Conservation (phyloP, 92 coral and sea anemone genomes). For the Parazoanthus atlanticus region DNA sequence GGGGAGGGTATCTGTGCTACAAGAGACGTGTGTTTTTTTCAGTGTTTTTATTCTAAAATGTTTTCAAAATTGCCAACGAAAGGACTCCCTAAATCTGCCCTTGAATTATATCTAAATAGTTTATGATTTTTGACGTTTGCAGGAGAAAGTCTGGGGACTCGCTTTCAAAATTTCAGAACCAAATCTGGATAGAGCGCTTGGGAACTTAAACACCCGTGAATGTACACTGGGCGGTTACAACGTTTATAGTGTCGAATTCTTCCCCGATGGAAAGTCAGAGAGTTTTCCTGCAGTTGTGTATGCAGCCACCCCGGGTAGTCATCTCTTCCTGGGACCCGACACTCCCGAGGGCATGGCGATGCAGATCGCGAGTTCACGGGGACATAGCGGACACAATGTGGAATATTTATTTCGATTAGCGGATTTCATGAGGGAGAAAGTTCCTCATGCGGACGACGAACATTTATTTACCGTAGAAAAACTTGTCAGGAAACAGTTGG, state of each 20-base stretch:
- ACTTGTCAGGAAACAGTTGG: constrained; percentile 63
- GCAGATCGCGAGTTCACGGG: constrained; percentile 77
- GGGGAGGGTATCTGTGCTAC: too few relatives aligned
- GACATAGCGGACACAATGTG: constrained; percentile 80
- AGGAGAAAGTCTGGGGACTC: constrained; percentile 92
- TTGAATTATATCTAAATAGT: too few relatives aligned
- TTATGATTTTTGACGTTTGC: neutral
- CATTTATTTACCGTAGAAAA: constrained; percentile 75
- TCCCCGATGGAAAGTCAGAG: constrained; percentile 54
- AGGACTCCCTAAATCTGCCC: too few relatives aligned
- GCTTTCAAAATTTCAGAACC: constrained; percentile 72
- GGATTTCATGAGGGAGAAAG: constrained; percentile 83
- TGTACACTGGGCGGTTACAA: constrained; percentile 79
- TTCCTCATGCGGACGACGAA: constrained; percentile 65
- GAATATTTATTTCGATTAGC: constrained; percentile 87
- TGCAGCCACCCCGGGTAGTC: constrained; percentile 73
- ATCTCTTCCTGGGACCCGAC: constrained; percentile 80
- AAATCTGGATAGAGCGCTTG: constrained; percentile 63
- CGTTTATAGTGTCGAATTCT: constrained; percentile 61
- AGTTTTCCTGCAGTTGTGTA: constrained; percentile 65
- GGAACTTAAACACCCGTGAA: constrained; percentile 78
- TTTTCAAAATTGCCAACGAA: too few relatives aligned
- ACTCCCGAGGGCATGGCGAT: constrained; percentile 68
- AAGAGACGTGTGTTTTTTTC: too few relatives aligned
- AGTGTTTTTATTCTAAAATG: too few relatives aligned